A percentile compares a stretch with the other conserved stretches of the same genome.
These are phyloP conservation scores for Pinctada fucata DNA, from an alignment of 2,888 invertebrate species.

Conservation along the genomic window DNA sequence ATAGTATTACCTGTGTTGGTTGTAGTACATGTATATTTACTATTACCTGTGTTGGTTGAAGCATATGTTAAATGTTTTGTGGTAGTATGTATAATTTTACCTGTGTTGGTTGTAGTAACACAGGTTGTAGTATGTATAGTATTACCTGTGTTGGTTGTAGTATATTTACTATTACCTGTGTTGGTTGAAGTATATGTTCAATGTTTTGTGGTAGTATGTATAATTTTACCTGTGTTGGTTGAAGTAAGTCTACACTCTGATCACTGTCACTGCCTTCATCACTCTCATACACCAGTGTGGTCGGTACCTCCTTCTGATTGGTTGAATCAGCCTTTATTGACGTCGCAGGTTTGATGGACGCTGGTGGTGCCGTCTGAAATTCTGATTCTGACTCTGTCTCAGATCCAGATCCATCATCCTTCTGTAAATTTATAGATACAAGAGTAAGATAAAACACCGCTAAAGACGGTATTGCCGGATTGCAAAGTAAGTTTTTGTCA, in stretches of 20 bases:
- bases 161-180: not conserved
- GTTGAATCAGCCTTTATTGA: slow-evolving; percentile 4
- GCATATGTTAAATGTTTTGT: not conserved
- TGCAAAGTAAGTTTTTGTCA: no score
- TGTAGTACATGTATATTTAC: not conserved
- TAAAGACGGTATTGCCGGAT: no score
- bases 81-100: not conserved
- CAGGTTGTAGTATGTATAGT: not conserved
- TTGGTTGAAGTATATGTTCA: not conserved
- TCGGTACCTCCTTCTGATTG: slow-evolving; percentile 6
- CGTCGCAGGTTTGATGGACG: slow-evolving; percentile 16
- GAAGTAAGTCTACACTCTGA: slow-evolving; percentile 63
- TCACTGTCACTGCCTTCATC: slow-evolving; percentile 57
- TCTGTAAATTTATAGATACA: slow-evolving; percentile 2
- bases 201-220: not conserved
- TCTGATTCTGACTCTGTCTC: slow-evolving; percentile 63
- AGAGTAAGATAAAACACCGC: not conserved
- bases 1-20: slow-evolving; percentile 1
- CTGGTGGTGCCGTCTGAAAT: slow-evolving; percentile 54
- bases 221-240: slow-evolving; percentile 60
- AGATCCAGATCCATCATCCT: slow-evolving; percentile 54
- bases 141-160: slow-evolving; percentile 6
- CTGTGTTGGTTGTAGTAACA: slow-evolving; percentile 41
- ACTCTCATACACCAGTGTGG: slow-evolving; percentile 41
- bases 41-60: not conserved